Evolutionary conservation across 2,888 invertebrate species (phyloP), one percentile per base, ranked within the genome.

Genomic region (Pollenia amentaria): DNA sequence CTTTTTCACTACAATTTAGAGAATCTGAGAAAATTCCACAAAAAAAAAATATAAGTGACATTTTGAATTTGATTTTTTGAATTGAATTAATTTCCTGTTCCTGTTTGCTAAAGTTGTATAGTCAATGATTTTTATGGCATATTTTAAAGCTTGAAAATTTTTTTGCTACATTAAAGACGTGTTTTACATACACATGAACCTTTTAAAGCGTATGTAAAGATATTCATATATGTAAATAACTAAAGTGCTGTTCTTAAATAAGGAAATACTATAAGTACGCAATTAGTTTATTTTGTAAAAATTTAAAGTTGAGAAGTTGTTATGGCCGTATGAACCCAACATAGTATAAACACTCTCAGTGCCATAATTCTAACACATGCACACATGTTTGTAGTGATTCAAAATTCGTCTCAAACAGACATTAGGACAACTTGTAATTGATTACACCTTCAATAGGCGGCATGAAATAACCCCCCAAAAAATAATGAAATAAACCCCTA

Each of bases 11-110:
- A 38, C 9, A 51, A 38, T 62, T 48, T 57, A 29, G 8, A 10
- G 11, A 60, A 57, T n/a, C n/a, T 14, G 10, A 51, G 16, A 40
- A 38, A 60, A 10, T 48, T 79, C 42, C n/a, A 12, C n/a, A 55
- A 77, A 14, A 77, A 65, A 78, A 6, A 70, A 53, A 18, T 53
- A 53, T 53, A 53, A 79, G 62, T 72, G 72, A 65, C 80, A 72
- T 72, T 64, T 64, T 64, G 16, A 70, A 44, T 79, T 62, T 51
- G 70, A 79, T 79, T 79, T 79, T 38, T 72, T 44, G 55, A 80
- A 72, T 72, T 72, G 64, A 80, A 80, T 80, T 72, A 80, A 80
- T 80, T 80, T 72, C 72, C 72, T 53, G 44, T 80, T 64, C 44
- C 64, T 80, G 46, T 72, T 55, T 64, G 29, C 6, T 3, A 64